Conservation (phyloP, 1,140 invertebrate genomes). For the Tribolium castaneum region DNA sequence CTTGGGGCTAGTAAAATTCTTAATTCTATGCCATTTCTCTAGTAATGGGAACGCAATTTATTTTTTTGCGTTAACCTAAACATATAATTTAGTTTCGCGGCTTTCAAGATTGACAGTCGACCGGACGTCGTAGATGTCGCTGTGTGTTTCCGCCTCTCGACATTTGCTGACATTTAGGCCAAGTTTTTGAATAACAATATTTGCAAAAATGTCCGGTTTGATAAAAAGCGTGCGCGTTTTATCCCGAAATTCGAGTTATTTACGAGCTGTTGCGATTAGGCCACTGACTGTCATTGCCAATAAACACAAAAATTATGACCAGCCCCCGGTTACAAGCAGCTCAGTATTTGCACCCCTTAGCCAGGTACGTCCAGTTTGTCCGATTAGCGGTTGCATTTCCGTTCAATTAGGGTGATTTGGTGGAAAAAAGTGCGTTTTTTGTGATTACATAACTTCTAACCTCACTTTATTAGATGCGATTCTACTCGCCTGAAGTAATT, state of each 20-base stretch:
- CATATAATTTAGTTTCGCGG: no score
- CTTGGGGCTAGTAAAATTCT: no score
- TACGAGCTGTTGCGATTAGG: constrained; percentile 47
- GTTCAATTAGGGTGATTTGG: neutral
- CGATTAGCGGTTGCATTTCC: neutral
- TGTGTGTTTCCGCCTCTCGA: no score
- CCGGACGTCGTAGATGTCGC: no score
- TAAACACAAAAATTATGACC: constrained; percentile 25
- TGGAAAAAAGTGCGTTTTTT: neutral
- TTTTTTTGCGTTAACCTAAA: no score
- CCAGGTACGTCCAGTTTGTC: neutral
- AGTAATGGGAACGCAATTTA: no score
- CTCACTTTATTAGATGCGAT: constrained; percentile 56
- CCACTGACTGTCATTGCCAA: constrained; percentile 42
- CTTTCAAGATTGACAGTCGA: no score
- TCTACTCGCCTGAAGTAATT: constrained; percentile 59
- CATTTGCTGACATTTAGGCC: no score
- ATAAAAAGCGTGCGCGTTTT: no score
- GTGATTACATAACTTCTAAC: constrained; percentile 59
- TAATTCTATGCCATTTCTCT: no score
- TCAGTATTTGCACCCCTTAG: neutral
- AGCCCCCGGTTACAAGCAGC: neutral
- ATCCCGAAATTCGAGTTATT: constrained; percentile 19
- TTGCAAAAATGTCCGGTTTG: no score
- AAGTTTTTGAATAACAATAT: neutral